These are phyloP conservation scores for Sminthurides aquaticus DNA, from an alignment of 2,888 invertebrate species.

Conservation along the genomic window DNA sequence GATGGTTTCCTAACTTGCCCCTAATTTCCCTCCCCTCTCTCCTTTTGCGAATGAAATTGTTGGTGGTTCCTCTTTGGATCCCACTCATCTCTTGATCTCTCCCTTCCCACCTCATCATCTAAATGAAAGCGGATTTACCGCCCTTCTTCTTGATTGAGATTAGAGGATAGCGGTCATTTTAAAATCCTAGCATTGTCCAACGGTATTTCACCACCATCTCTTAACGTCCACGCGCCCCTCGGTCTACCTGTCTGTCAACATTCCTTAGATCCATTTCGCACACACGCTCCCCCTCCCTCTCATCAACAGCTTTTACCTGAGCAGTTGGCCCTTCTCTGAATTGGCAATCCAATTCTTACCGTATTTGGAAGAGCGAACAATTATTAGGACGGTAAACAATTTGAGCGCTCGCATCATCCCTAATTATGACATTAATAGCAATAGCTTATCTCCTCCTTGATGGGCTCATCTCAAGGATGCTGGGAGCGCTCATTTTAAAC, in stretches of 20 bases:
- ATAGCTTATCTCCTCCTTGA: conserved; percentile 20
- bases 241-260: neutral
- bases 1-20: too few species aligned
- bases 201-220: neutral
- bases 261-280: neutral
- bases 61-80: too few species aligned
- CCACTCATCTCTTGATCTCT: too few species aligned
- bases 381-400: conserved; percentile 20
- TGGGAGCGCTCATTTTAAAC: neutral
- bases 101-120: too few species aligned
- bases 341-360: neutral
- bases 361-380: neutral
- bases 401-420: conserved; percentile 16
- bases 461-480: conserved; percentile 10
- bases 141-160: too few species aligned
- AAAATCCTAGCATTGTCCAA: too few species aligned
- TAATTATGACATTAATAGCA: conserved; percentile 28
- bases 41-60: too few species aligned
- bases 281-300: too few species aligned
- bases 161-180: too few species aligned
- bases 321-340: neutral
- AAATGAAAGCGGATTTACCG: too few species aligned
- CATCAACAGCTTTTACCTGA: neutral
- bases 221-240: neutral
- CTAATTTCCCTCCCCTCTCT: too few species aligned